Conservation (phyloP, 2,113 vertebrate genomes). For the Tringa solitaria region DNA sequence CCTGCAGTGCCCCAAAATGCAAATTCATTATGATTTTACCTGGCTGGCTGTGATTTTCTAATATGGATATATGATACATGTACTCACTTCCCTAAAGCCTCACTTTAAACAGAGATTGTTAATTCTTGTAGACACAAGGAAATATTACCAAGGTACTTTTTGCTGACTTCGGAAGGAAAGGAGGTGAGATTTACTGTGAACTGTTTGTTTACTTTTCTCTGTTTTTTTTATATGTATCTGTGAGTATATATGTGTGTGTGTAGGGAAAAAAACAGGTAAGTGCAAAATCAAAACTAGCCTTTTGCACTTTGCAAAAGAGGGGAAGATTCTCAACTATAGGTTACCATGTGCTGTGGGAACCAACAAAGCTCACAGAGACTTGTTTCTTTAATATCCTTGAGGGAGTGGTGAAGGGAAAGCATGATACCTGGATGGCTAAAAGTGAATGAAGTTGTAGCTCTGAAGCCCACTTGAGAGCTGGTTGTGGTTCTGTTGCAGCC, state of each 20-base stretch:
- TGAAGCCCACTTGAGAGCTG: not conserved
- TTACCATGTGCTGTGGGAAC: not conserved
- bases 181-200: not conserved
- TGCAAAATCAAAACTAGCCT: not conserved
- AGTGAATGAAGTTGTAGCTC: not conserved
- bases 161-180: not conserved
- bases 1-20: not conserved
- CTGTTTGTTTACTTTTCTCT: not conserved
- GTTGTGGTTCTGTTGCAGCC: not conserved
- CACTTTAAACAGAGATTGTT: not conserved
- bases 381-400: not conserved
- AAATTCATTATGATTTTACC: not conserved
- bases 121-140: not conserved
- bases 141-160: not conserved
- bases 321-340: not conserved
- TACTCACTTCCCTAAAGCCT: not conserved
- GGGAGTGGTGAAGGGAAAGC: not conserved
- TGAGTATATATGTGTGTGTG: not conserved
- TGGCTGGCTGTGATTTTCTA: not conserved
- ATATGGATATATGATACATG: not conserved
- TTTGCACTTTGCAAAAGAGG: not conserved
- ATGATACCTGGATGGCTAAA: not conserved
- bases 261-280: rapidly evolving
- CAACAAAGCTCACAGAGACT: not conserved
- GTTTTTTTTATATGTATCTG: not conserved